A percentile compares a stretch with the other conserved stretches of the same genome.
phyloP scores from a whole-genome alignment of 2,888 invertebrate species.

The Hydropsyche betteni region DNA sequence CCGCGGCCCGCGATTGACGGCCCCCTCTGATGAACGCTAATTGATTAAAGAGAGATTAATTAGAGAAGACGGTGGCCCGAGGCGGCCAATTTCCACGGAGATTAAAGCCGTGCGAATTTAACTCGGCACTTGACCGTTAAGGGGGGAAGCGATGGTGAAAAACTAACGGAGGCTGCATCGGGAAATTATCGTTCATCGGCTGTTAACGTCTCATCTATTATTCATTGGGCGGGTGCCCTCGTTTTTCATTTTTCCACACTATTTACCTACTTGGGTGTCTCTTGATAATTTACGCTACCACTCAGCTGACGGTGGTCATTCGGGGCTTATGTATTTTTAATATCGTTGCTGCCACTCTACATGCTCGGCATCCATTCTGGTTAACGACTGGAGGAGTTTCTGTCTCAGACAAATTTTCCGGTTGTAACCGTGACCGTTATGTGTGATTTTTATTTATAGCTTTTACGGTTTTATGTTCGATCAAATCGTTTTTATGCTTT shows the following conservation, averaged over 20 bases:
- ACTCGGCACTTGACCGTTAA: too few species aligned
- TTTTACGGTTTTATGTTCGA: too few species aligned
- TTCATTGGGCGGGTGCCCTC: background rate
- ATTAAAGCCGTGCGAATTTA: too few species aligned
- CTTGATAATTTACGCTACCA: constrained; percentile 9
- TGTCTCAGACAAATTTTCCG: background rate
- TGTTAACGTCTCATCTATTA: background rate
- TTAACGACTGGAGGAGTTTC: constrained; percentile 9
- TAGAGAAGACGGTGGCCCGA: constrained; percentile 9
- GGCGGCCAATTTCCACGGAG: too few species aligned
- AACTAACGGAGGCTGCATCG: too few species aligned
- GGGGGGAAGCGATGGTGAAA: too few species aligned
- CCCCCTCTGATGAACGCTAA: background rate
- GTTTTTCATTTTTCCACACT: constrained; percentile 7
- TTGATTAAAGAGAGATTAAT: constrained; percentile 9
- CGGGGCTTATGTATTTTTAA: constrained; percentile 15
- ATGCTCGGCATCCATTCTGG: background rate
- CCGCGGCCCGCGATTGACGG: background rate
- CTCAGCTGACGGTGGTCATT: background rate
- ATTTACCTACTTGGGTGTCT: constrained; percentile 8
- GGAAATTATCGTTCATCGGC: too few species aligned
- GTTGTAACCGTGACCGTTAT: too few species aligned
- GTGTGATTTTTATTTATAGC: too few species aligned
- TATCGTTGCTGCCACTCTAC: background rate
- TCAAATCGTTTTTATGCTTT: too few species aligned